These are phyloP conservation scores for Tinamus guttatus DNA, from an alignment of 2,113 vertebrate genomes.

Conservation along the genomic window DNA sequence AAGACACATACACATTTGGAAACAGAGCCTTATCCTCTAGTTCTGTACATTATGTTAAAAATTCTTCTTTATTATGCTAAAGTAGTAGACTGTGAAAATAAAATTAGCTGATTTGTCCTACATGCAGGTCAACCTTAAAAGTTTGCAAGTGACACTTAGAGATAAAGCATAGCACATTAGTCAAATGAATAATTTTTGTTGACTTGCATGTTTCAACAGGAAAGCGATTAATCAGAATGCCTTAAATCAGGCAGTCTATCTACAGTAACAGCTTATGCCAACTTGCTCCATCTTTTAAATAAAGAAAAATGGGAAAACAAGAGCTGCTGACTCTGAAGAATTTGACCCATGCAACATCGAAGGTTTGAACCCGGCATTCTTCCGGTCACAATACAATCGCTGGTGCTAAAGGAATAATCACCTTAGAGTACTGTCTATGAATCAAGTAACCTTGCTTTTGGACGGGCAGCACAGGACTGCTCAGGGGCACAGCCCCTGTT, in stretches of 20 bases:
- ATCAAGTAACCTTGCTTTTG: not conserved
- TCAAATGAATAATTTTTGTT: not conserved
- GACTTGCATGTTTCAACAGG: accelerated
- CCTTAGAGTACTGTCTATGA: accelerated
- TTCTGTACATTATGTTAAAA: not conserved
- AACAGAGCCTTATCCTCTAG: not conserved
- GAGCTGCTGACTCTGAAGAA: not conserved
- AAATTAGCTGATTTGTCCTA: not conserved
- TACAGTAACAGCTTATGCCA: not conserved
- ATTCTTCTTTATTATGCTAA: not conserved
- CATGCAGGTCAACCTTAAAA: not conserved
- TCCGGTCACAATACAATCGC: not conserved
- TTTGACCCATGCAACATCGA: not conserved
- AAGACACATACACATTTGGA: not conserved
- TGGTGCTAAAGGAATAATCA: not conserved
- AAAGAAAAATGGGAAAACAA: not conserved
- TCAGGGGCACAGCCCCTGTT: not conserved
- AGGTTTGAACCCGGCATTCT: not conserved
- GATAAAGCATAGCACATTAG: accelerated
- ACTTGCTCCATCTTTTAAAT: accelerated
- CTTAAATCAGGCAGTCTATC: not conserved
- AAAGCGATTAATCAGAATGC: accelerated
- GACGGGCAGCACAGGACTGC: not conserved
- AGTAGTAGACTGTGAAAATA: not conserved
- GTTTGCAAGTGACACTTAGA: not conserved